A percentile compares a stretch with the other conserved stretches of the same genome.
These are phyloP conservation scores for Hypotaenidia philippensis DNA, from an alignment of 2,797 vertebrate species.

Conservation along the genomic window DNA sequence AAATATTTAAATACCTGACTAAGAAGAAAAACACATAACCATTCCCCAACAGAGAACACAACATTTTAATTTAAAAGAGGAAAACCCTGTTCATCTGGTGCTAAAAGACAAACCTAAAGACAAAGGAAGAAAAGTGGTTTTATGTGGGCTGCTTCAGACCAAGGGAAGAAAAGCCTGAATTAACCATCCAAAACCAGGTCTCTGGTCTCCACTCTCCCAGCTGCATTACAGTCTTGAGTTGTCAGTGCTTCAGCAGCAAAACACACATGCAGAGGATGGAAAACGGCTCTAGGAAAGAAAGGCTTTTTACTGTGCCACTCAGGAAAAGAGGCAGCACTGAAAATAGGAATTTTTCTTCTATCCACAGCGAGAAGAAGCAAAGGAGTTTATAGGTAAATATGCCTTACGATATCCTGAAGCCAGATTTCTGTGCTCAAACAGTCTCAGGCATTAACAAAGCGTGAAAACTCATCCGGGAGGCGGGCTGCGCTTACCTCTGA, in stretches of 20 bases:
- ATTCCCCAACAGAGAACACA: neutral
- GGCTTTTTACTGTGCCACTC: neutral
- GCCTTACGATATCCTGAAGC: neutral
- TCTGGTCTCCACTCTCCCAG: neutral
- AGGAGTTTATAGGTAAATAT: neutral
- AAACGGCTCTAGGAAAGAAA: fast-evolving
- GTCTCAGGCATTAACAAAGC: neutral
- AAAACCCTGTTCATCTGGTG: fast-evolving
- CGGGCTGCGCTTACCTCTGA: neutral
- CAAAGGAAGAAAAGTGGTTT: neutral
- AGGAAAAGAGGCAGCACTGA: neutral
- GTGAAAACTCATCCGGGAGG: neutral
- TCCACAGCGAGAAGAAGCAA: neutral
- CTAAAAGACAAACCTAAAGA: neutral
- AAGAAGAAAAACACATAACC: neutral
- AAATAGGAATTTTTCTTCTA: neutral
- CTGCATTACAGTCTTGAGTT: fast-evolving
- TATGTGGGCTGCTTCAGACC: fast-evolving
- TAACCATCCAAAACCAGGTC: neutral
- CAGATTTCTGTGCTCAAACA: neutral
- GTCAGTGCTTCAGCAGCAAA: neutral
- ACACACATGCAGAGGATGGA: neutral
- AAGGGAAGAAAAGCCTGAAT: neutral
- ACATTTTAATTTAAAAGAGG: neutral
- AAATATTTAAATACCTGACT: neutral